These are phyloP conservation scores for Euwallacea fornicatus DNA, from an alignment of 1,140 invertebrate genomes.

Conservation along the genomic window DNA sequence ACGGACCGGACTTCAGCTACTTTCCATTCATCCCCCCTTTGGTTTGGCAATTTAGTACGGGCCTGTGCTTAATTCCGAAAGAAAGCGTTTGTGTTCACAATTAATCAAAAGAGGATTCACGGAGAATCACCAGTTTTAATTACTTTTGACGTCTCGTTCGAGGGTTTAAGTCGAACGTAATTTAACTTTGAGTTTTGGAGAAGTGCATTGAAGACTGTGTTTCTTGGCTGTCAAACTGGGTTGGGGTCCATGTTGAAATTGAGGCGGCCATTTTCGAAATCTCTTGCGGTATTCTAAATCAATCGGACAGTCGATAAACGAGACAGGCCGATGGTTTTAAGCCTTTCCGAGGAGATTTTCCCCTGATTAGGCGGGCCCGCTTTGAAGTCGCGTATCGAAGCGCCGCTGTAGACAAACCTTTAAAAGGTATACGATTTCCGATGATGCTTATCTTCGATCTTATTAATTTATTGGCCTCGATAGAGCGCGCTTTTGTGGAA, in stretches of 20 bases:
- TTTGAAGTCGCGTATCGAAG: slow-evolving; percentile 26
- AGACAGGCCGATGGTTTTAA: slow-evolving; percentile 31
- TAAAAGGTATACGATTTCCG: slow-evolving; percentile 30
- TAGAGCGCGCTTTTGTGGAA: not conserved
- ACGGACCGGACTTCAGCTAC: not conserved
- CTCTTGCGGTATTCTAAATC: slow-evolving; percentile 21
- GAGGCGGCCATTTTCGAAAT: slow-evolving; percentile 12
- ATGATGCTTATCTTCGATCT: slow-evolving; percentile 28
- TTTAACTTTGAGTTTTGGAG: too few relatives aligned
- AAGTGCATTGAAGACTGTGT: too few relatives aligned
- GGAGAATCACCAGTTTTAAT: slow-evolving; percentile 27
- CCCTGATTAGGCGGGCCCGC: slow-evolving; percentile 21
- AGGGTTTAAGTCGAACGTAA: too few relatives aligned
- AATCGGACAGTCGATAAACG: slow-evolving; percentile 32
- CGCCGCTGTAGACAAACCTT: slow-evolving; percentile 30
- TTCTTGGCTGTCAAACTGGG: too few relatives aligned
- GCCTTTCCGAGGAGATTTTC: slow-evolving; percentile 28
- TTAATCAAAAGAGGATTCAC: slow-evolving; percentile 33
- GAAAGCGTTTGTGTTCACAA: slow-evolving; percentile 32
- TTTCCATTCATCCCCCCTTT: too few relatives aligned
- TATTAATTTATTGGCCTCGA: slow-evolving; percentile 28
- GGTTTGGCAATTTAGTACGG: too few relatives aligned
- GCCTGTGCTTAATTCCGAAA: slow-evolving; percentile 4
- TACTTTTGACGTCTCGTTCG: slow-evolving; percentile 18
- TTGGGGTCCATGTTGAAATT: not conserved